Percentiles rank a stretch among this genome's conserved stretches.
These are phyloP conservation scores for Caenorhabditis sp. DNA, from an alignment of 2,888 invertebrate species.

Conservation along the genomic window DNA sequence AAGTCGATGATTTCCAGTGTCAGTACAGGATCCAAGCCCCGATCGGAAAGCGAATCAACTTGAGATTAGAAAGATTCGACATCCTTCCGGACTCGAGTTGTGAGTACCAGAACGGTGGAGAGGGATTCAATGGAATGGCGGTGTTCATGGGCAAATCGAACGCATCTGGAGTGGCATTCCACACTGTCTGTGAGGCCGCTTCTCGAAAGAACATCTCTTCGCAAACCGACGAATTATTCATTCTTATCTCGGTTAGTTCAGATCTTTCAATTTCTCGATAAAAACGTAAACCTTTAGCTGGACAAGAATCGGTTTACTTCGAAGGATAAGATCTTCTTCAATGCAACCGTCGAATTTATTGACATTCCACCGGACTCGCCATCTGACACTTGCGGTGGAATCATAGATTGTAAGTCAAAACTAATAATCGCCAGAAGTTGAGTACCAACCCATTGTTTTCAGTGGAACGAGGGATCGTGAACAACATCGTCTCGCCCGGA, in stretches of 20 bases:
- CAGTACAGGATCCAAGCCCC: conserved; percentile 66
- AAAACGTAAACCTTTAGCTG: conserved; percentile 8
- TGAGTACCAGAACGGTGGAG: conserved; percentile 40
- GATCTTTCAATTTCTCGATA: neutral
- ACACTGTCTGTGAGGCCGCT: conserved; percentile 48
- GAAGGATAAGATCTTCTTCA: conserved; percentile 39
- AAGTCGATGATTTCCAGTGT: conserved; percentile 66
- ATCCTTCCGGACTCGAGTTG: conserved; percentile 36
- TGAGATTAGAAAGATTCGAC: conserved; percentile 55
- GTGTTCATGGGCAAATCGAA: conserved; percentile 65
- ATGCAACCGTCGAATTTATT: conserved; percentile 46
- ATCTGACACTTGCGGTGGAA: conserved; percentile 55
- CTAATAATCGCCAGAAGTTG: no score
- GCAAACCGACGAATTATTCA: conserved; percentile 67
- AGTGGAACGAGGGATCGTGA: conserved; percentile 36
- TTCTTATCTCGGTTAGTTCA: conserved; percentile 55
- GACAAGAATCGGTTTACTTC: conserved; percentile 12
- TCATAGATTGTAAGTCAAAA: conserved; percentile 40
- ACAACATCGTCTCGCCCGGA: conserved; percentile 54
- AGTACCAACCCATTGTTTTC: no score
- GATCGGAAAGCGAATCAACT: conserved; percentile 51
- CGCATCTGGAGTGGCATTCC: conserved; percentile 62
- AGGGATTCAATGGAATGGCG: conserved; percentile 60
- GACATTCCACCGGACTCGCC: conserved; percentile 37
- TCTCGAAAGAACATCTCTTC: conserved; percentile 44